Evolutionary conservation across 2,113 vertebrate species (phyloP), one percentile per base, ranked within the genome.

Genomic region (Melanerpes aurifrons): DNA sequence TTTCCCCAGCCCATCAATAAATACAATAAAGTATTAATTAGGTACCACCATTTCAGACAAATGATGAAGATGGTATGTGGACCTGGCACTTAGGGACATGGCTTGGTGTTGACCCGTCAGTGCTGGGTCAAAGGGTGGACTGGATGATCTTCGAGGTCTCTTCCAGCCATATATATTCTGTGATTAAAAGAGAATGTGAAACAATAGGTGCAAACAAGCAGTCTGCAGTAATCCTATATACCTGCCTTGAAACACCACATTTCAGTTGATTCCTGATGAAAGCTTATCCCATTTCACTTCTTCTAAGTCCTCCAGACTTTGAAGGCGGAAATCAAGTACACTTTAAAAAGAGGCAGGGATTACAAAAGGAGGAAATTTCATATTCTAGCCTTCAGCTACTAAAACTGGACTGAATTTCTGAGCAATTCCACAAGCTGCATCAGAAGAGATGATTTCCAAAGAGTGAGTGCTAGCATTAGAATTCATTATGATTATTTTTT

Each of bases 341-440:
- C n/a, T 84, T 89, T 88, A 54, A 32, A 16, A 89, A 83, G 37
- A 87, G 28, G 37, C 26, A 81, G 0, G 83, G 35, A 83, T 78
- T 90, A 95, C 45, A 89, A 75, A 80, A 91, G 15, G 32, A 83
- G 21, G 9, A 29, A 72, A 48, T 81, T 86, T 7, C 43, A 71
- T 48, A 77, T 74, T 91, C 62, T 91, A 91, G 72, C 87, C 82
- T 90, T 91, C 66, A 81, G 69, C 81, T 89, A 78, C 89, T 50
- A 83, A 95, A 92, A 88, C 47, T 69, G 37, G 43, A 74, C 75
- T 91, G 74, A 89, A 92, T 93, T 90, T 95, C 47, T 84, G 12
- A 91, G 83, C 71, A 82, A 74, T 58, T 87, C 71, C 58, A 81
- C 57, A 90, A 78, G 62, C 87, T 72, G 66, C 69, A 81, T 69